Evolutionary conservation across 2,888 invertebrate genomes (phyloP), one percentile per base, ranked within the genome.

Genomic region (Stenolophus ochropezus): DNA sequence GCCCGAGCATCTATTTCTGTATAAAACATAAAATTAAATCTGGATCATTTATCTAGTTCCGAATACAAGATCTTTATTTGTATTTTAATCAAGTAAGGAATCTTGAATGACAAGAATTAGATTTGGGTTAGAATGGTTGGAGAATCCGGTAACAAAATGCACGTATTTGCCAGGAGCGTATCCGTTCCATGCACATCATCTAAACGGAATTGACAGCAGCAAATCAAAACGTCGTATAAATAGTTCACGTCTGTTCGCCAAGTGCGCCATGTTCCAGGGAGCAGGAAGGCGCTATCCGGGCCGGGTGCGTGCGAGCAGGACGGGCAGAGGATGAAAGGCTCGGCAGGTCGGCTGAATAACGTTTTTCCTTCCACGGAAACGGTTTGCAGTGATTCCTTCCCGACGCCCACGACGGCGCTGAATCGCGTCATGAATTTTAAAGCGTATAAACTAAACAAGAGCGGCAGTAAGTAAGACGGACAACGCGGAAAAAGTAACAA

Each of bases 401-500:
- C 53, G 25, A 25, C 25, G 51, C 27, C 53, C 27, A 69, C 27
- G 27, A 69, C 27, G 33, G 65, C 65, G 18, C 6, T 14, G 65
- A 69, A 42, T 61, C 61, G 23, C 25, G 77, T 61, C 77, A 77
- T 77, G 77, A 77, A 77, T 77, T 61, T 77, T 77, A 56, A 77
- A 77, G 21, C 61, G 18, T 11, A 47, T 18, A 56, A 77, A 77
- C 56, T 33, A 61, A 77, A 77, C 58, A 76, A 76, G 27, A 56
- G 2, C 33, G 21, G 20, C 18, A n/a, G 16, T 53, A 56, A 27
- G 56, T 25, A 58, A 56, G 56, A 76, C 14, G 58, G 27, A 61
- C 61, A 25, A 25, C 27, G n/a, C 5, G 1, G 61, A 69, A 69
- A 25, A 69, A 27, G 23, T 53, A 42, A 42, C 33, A 42, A 42